A percentile compares a stretch with the other conserved stretches of the same genome.
These are phyloP conservation scores for Nezara viridula DNA, from an alignment of 2,888 invertebrate genomes.

Conservation along the genomic window DNA sequence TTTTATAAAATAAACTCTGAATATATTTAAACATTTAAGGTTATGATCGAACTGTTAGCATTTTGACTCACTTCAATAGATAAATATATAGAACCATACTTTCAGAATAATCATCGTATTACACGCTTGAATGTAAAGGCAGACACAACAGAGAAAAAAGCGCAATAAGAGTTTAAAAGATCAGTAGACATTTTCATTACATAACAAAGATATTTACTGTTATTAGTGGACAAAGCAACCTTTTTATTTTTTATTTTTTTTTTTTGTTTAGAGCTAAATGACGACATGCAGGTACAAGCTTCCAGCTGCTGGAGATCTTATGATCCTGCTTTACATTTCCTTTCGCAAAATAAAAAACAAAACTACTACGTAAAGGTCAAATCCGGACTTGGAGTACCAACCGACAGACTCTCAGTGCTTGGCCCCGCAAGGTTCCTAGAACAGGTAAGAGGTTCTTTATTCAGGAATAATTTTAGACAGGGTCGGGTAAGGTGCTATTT, in stretches of 20 bases:
- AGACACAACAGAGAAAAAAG: background rate
- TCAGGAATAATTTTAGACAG: slow-evolving; percentile 34
- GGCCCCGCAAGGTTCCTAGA: background rate
- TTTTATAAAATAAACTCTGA: no score
- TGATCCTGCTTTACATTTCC: slow-evolving; percentile 16
- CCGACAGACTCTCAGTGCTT: background rate
- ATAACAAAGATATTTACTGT: slow-evolving; percentile 31
- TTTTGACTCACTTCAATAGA: no score
- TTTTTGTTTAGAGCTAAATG: background rate
- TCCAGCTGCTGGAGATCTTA: background rate
- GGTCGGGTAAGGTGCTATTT: slow-evolving; percentile 38
- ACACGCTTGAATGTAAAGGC: background rate
- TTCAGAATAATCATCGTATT: background rate
- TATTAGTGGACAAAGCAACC: background rate
- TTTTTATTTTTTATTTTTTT: background rate
- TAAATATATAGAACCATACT: background rate
- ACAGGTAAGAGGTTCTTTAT: slow-evolving; percentile 6
- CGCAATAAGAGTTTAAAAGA: background rate
- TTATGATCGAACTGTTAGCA: no score
- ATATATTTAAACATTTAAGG: no score
- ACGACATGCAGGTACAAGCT: background rate
- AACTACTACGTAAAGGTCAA: background rate
- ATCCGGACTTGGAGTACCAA: background rate
- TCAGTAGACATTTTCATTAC: slow-evolving; percentile 1
- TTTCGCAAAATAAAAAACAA: background rate